Percentiles rank a stretch among this genome's conserved stretches.
Evolutionary conservation across 2,797 vertebrate genomes (phyloP).

Genomic region (Aotus griseimembra): DNA sequence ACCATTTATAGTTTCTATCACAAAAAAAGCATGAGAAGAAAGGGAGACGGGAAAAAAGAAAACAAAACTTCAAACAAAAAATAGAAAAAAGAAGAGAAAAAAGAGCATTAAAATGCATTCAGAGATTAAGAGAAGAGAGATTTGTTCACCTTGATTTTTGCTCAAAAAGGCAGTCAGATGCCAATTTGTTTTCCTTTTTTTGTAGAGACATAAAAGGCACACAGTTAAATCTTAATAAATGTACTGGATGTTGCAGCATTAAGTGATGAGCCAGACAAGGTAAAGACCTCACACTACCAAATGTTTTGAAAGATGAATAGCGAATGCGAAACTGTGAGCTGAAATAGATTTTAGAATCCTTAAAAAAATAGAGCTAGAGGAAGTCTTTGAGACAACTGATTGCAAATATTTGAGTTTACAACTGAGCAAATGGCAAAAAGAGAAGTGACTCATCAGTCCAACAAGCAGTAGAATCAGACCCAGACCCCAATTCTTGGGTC

Average conservation of each 20-base stretch:
- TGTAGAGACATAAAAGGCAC: not conserved
- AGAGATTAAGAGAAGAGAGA: not conserved
- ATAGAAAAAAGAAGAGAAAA: not conserved
- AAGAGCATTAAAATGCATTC: not conserved
- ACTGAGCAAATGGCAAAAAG: not conserved
- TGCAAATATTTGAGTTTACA: not conserved
- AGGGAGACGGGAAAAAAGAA: not conserved
- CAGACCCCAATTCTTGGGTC: not conserved
- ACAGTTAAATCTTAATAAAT: not conserved
- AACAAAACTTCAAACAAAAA: not conserved
- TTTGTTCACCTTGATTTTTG: conserved; percentile 27
- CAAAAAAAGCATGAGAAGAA: not conserved
- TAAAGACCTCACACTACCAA: not conserved
- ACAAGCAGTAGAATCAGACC: not conserved
- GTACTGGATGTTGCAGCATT: not conserved
- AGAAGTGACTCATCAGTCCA: not conserved
- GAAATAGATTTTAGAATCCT: not conserved
- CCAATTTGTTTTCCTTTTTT: not conserved
- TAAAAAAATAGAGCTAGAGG: not conserved
- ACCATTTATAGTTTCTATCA: not conserved
- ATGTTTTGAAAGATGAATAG: conserved; percentile 11
- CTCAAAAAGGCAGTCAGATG: not conserved
- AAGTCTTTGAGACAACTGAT: not conserved
- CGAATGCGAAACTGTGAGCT: not conserved
- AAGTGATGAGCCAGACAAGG: not conserved